Evolutionary conservation across 2,888 invertebrate species (phyloP).

Genomic region (Microplitis manilae): DNA sequence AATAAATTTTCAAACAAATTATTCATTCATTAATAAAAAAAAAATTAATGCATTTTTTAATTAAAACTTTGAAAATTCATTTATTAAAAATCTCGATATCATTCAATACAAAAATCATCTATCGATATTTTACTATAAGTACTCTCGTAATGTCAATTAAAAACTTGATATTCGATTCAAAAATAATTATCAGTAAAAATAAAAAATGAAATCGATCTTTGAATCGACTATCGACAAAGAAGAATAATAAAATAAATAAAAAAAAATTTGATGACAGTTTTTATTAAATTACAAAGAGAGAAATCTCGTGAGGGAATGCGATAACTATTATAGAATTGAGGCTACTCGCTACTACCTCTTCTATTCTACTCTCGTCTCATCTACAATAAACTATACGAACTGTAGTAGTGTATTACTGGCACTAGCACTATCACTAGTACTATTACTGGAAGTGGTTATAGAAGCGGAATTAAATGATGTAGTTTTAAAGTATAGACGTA

Average conservation of each 20-base stretch:
- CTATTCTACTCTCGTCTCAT: conserved; percentile 32
- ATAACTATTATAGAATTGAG: conserved; percentile 31
- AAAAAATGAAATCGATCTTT: background rate
- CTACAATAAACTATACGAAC: conserved; percentile 26
- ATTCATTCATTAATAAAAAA: too few relatives aligned
- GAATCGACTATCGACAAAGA: background rate
- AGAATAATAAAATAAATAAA: background rate
- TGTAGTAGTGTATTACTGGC: background rate
- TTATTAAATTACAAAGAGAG: conserved; percentile 8
- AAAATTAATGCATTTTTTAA: too few relatives aligned
- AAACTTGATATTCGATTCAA: too few relatives aligned
- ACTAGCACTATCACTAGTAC: background rate
- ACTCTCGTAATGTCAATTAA: too few relatives aligned
- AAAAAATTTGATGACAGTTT: background rate
- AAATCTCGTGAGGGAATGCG: conserved; percentile 14
- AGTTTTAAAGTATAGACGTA: too few relatives aligned
- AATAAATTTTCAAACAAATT: too few relatives aligned
- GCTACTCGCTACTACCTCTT: conserved; percentile 31
- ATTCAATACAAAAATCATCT: too few relatives aligned
- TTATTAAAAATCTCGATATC: too few relatives aligned
- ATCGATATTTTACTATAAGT: too few relatives aligned
- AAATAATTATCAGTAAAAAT: too few relatives aligned
- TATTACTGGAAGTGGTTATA: background rate
- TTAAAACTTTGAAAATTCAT: too few relatives aligned
- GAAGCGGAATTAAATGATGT: too few relatives aligned